Conservation (phyloP, 2,113 vertebrate genomes). For the Passerina amoena region DNA sequence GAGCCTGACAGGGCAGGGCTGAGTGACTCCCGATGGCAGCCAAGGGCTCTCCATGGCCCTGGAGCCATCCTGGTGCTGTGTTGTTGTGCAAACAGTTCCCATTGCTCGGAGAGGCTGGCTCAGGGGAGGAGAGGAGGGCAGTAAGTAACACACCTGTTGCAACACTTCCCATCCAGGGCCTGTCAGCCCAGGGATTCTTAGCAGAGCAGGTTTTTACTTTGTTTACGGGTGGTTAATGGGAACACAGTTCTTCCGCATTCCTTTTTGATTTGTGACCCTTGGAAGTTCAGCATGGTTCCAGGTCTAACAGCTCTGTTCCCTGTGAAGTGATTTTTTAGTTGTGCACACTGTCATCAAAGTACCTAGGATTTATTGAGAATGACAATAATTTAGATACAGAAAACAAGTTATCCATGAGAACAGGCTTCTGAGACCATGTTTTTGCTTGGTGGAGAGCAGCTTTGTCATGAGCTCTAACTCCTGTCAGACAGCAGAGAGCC, state of each 20-base stretch:
- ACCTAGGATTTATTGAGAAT: neutral
- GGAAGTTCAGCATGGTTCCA: neutral
- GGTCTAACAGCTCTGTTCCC: neutral
- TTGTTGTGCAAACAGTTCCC: neutral
- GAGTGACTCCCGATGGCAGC: fast-evolving
- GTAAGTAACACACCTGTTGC: neutral
- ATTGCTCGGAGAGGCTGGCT: neutral
- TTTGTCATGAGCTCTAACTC: neutral
- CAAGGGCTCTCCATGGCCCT: fast-evolving
- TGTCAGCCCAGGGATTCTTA: neutral
- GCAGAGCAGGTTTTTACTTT: neutral
- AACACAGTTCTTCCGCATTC: neutral
- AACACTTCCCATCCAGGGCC: neutral
- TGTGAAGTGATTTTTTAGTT: neutral
- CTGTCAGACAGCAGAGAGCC: neutral
- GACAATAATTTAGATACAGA: neutral
- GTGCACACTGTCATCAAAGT: neutral
- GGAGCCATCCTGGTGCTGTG: neutral
- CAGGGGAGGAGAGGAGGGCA: neutral
- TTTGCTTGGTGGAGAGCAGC: neutral
- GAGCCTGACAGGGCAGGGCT: neutral
- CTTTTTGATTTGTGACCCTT: neutral
- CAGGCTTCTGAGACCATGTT: neutral
- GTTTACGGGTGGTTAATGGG: neutral
- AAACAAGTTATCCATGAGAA: neutral